A percentile compares a stretch with the other conserved stretches of the same genome.
phyloP scores from a whole-genome alignment of 2,797 vertebrate species.

The Cyclopterus lumpus region DNA sequence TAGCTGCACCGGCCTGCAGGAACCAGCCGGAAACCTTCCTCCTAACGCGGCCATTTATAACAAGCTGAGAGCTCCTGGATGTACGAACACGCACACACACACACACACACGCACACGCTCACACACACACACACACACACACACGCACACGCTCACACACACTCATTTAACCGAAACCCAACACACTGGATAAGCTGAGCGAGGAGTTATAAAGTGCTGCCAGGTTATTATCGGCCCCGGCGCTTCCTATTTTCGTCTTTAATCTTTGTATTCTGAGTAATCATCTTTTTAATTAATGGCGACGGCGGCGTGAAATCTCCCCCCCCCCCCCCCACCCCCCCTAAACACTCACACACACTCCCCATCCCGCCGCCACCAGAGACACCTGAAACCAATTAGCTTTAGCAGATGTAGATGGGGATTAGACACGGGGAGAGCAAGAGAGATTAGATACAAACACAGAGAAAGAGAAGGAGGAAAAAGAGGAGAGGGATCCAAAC shows the following conservation, averaged over 20 bases:
- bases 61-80: slow-evolving; percentile 19
- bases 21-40: slow-evolving; percentile 37
- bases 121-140: slow-evolving; percentile 6
- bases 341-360: neutral
- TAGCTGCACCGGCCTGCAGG: slow-evolving; percentile 31
- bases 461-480: slow-evolving; percentile 9
- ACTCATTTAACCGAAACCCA: slow-evolving; percentile 10
- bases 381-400: slow-evolving; percentile 77
- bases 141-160: slow-evolving; percentile 25
- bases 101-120: slow-evolving; percentile 14
- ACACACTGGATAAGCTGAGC: slow-evolving; percentile 46
- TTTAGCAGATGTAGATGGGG: slow-evolving; percentile 58
- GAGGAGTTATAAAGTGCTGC: slow-evolving; percentile 50
- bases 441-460: slow-evolving; percentile 46
- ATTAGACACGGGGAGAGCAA: slow-evolving; percentile 47
- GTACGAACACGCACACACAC: slow-evolving; percentile 23
- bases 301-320: slow-evolving; percentile 63
- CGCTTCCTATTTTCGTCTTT: slow-evolving; percentile 64
- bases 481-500: neutral
- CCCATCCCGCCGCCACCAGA: slow-evolving; percentile 33
- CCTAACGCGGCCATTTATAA: slow-evolving; percentile 40
- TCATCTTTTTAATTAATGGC: slow-evolving; percentile 75
- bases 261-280: slow-evolving; percentile 68
- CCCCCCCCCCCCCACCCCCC: neutral
- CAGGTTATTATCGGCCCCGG: slow-evolving; percentile 46